Conservation (phyloP, 2,797 vertebrate genomes). For the Myripristis jacobus region DNA sequence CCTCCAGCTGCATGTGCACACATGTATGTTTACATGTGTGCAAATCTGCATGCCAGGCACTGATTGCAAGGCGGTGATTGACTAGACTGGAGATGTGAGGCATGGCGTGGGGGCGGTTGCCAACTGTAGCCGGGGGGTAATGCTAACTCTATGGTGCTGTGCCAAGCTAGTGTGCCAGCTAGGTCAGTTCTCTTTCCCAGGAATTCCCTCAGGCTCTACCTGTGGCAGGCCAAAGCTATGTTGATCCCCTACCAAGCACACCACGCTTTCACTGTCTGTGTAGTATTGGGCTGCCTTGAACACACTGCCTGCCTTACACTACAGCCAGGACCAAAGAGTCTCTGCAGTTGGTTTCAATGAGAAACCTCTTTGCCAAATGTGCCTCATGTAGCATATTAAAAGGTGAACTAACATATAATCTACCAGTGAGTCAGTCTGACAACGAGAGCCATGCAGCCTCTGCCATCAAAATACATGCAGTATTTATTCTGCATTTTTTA, state of each 20-base stretch:
- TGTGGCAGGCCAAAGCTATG: slow-evolving; percentile 52
- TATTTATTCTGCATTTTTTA: no score
- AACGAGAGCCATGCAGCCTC: no score
- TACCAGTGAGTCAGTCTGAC: no score
- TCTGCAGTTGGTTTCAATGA: neutral
- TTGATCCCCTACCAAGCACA: slow-evolving; percentile 5
- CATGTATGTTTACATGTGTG: slow-evolving; percentile 23
- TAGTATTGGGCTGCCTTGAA: neutral
- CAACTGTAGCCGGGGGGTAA: slow-evolving; percentile 60
- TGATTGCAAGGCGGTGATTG: slow-evolving; percentile 65
- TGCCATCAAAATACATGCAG: no score
- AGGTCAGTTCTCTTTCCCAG: slow-evolving; percentile 42
- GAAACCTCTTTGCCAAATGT: no score
- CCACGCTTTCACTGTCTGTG: neutral
- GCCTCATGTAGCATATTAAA: no score
- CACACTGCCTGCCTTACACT: neutral
- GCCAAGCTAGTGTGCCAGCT: slow-evolving; percentile 57
- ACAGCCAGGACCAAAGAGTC: neutral
- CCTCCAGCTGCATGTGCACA: slow-evolving; percentile 17
- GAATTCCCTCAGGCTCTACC: slow-evolving; percentile 51
- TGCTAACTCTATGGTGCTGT: slow-evolving; percentile 39
- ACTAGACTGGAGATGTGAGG: slow-evolving; percentile 68
- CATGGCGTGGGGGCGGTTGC: slow-evolving; percentile 56
- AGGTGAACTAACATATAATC: no score
- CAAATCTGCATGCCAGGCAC: slow-evolving; percentile 43